Evolutionary conservation across 2,888 invertebrate genomes (phyloP).

Genomic region (Rhamnusium bicolor): DNA sequence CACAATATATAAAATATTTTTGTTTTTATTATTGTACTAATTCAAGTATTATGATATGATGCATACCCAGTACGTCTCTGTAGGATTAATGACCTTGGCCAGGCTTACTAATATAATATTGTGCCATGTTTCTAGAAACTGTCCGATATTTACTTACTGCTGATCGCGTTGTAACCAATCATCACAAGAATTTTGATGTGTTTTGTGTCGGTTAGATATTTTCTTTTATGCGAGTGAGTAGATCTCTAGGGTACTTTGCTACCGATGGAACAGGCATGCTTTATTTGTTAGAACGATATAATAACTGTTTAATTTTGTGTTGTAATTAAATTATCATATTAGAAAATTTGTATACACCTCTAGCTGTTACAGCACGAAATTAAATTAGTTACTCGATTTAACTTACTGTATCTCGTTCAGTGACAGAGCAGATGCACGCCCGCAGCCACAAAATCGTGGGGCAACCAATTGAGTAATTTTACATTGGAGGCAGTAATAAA

Average conservation of each 20-base stretch:
- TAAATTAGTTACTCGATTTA: background rate
- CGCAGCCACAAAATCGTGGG: constrained; percentile 8
- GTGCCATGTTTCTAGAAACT: no score
- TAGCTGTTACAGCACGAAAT: background rate
- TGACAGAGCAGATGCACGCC: constrained; percentile 2
- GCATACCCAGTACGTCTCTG: no score
- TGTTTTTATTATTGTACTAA: no score
- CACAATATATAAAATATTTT: no score
- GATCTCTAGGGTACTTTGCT: background rate
- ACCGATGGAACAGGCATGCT: background rate
- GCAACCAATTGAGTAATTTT: constrained; percentile 28
- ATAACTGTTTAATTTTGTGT: background rate
- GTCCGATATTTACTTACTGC: no score
- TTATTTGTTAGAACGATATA: background rate
- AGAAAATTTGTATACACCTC: background rate
- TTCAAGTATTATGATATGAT: no score
- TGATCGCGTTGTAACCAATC: no score
- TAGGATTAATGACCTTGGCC: no score
- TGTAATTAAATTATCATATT: background rate
- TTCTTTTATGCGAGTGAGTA: no score
- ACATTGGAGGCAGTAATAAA: constrained; percentile 33
- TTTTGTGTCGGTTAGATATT: no score
- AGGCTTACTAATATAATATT: no score
- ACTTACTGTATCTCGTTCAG: background rate
- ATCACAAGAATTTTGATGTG: no score